A percentile compares a stretch with the other conserved stretches of the same genome.
phyloP scores from a whole-genome alignment of 1,140 invertebrate species.

The Drosophila pallidifrons region DNA sequence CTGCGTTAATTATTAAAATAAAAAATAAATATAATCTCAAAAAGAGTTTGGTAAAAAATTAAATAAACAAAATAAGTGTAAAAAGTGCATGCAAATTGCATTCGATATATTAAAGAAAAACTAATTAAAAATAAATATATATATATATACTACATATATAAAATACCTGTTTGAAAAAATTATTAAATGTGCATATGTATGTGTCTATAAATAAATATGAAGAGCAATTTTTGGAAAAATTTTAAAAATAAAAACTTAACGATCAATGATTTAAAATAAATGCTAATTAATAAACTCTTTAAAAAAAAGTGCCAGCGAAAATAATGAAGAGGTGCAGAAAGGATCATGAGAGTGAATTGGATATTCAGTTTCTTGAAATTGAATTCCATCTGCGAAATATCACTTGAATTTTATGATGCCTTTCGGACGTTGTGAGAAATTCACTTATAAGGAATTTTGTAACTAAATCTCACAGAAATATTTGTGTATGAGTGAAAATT shows the following conservation, averaged over 20 bases:
- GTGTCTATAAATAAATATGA: constrained; percentile 54
- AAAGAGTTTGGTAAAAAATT: constrained; percentile 35
- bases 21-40: constrained; percentile 18
- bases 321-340: neutral
- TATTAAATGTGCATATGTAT: constrained; percentile 64
- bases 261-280: constrained; percentile 32
- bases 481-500: constrained; percentile 56
- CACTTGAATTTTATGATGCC: constrained; percentile 46
- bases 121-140: constrained; percentile 24
- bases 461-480: constrained; percentile 76
- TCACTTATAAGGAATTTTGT: constrained; percentile 85
- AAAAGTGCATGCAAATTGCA: constrained; percentile 65
- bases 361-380: neutral
- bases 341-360: neutral
- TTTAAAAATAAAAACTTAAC: constrained; percentile 16
- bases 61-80: constrained; percentile 38
- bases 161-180: constrained; percentile 14
- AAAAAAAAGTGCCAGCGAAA: constrained; percentile 31
- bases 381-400: constrained; percentile 11
- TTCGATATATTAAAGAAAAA: constrained; percentile 8
- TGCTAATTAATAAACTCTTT: constrained; percentile 6
- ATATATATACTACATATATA: constrained; percentile 12
- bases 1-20: constrained; percentile 10
- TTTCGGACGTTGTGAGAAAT: constrained; percentile 60
- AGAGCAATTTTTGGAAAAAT: constrained; percentile 18